A percentile compares a stretch with the other conserved stretches of the same genome.
phyloP scores from a whole-genome alignment of 2,797 vertebrate genomes.

The Sorex maritimensis region DNA sequence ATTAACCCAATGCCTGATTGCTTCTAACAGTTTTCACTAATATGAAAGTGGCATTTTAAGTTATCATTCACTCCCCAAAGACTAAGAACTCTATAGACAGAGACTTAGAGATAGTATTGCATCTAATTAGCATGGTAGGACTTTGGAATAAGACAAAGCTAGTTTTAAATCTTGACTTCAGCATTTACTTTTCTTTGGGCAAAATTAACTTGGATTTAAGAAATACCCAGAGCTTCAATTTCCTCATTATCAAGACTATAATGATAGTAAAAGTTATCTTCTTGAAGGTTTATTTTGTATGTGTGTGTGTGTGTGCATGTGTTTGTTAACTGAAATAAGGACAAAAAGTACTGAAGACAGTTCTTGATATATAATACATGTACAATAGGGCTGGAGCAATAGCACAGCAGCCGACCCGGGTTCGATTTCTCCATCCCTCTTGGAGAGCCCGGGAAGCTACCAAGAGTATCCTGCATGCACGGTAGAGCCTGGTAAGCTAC shows the following conservation, averaged over 20 bases:
- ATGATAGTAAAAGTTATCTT: conserved; percentile 22
- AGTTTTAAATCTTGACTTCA: conserved; percentile 26
- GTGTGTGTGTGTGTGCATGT: too few relatives aligned
- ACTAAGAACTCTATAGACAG: conserved; percentile 27
- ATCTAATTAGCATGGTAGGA: conserved; percentile 19
- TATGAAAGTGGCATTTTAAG: conserved; percentile 43
- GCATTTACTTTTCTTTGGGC: conserved; percentile 8
- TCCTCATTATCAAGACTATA: not conserved
- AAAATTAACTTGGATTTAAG: conserved; percentile 36
- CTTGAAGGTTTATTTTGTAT: not conserved
- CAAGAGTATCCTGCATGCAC: too few relatives aligned
- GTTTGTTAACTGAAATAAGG: conserved; percentile 23
- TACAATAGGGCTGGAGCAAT: not conserved
- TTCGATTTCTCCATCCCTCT: too few relatives aligned
- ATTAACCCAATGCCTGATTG: not conserved
- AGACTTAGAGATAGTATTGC: not conserved
- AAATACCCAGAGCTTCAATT: conserved; percentile 4
- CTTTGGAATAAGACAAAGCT: conserved; percentile 57
- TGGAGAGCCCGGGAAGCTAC: too few relatives aligned
- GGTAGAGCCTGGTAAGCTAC: too few relatives aligned
- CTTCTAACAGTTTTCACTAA: not conserved
- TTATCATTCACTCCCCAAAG: conserved; percentile 47
- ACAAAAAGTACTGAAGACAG: not conserved
- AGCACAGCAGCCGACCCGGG: too few relatives aligned
- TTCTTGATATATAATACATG: not conserved